These are phyloP conservation scores for Jaculus jaculus DNA, from an alignment of 2,113 vertebrate species.

Conservation along the genomic window DNA sequence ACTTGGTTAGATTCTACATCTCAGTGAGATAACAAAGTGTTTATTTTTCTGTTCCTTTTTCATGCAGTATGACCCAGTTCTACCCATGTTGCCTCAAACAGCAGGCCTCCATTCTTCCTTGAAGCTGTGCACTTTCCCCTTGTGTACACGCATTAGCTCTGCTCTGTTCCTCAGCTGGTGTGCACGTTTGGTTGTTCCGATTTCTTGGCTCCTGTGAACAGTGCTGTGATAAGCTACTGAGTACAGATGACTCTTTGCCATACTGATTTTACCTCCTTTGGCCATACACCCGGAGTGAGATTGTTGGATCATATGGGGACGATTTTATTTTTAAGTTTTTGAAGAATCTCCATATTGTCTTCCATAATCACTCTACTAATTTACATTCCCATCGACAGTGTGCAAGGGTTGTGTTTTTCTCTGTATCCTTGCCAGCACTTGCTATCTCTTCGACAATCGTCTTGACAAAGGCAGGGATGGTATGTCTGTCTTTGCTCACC, in stretches of 20 bases:
- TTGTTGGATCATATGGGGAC: background rate
- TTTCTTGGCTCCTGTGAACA: background rate
- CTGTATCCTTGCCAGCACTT: too few species aligned
- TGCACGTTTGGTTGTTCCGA: too few species aligned
- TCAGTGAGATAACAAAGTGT: background rate
- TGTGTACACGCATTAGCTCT: rapidly evolving
- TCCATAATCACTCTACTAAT: background rate
- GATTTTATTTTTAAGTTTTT: background rate
- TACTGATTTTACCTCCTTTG: background rate
- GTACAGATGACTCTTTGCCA: background rate
- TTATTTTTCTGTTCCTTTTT: background rate
- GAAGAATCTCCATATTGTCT: background rate
- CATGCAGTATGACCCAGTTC: background rate
- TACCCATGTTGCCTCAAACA: background rate
- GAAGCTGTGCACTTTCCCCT: too few species aligned
- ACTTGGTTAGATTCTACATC: background rate
- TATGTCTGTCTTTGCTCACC: background rate
- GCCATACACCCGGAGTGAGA: background rate
- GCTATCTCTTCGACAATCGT: background rate
- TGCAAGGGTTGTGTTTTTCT: background rate
- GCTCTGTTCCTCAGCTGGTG: background rate
- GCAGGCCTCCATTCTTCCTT: background rate
- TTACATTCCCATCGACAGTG: background rate
- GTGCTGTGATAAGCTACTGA: background rate
- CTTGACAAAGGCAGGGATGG: background rate